Evolutionary conservation across 1,140 invertebrate species (phyloP).

Genomic region (Drosophila oshimai): DNA sequence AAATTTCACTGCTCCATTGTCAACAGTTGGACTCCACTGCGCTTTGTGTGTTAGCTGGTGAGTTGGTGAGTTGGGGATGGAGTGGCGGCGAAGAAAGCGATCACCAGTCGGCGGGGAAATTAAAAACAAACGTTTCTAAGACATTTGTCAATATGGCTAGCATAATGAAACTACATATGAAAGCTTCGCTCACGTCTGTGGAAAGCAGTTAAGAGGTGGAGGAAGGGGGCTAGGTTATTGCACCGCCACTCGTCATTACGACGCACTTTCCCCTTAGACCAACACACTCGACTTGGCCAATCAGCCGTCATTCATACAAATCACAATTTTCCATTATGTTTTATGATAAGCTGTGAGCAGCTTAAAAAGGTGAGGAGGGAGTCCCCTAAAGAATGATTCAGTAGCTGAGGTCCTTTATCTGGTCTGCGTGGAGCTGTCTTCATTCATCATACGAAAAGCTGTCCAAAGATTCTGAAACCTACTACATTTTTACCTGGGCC

Average conservation of each 20-base stretch:
- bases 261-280: constrained; percentile 40
- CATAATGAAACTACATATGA: constrained; percentile 47
- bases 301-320: constrained; percentile 19
- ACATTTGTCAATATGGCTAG: constrained; percentile 63
- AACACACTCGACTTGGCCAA: constrained; percentile 23
- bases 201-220: constrained; percentile 4
- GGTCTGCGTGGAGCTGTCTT: background rate
- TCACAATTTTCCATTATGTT: constrained; percentile 30
- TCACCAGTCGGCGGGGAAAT: constrained; percentile 14
- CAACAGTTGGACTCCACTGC: background rate
- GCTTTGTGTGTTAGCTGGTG: constrained; percentile 17
- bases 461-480: background rate
- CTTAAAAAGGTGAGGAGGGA: background rate
- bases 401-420: background rate
- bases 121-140: constrained; percentile 45
- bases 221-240: constrained; percentile 17
- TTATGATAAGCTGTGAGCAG: constrained; percentile 2
- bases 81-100: constrained; percentile 47
- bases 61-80: too few species aligned
- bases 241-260: constrained; percentile 28
- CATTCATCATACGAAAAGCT: constrained; percentile 6
- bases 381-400: background rate
- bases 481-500: background rate
- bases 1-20: constrained; percentile 42
- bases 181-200: constrained; percentile 43